Percentiles rank a stretch among this genome's conserved stretches.
Evolutionary conservation across 2,888 invertebrate genomes (phyloP).

Genomic region (Papilio demoleus): DNA sequence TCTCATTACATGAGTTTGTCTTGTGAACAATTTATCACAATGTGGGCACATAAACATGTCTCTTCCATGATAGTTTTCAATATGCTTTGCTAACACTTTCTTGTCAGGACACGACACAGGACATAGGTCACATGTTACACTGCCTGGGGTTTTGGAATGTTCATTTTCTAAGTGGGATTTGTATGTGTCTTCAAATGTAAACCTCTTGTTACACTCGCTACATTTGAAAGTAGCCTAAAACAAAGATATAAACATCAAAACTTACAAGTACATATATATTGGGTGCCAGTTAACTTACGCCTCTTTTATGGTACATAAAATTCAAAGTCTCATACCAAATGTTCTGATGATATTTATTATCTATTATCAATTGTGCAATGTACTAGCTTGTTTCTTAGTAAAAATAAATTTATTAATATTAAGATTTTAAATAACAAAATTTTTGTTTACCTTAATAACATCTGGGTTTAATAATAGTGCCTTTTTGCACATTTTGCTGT

Average conservation of each 20-base stretch:
- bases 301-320: too few relatives aligned
- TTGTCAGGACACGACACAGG: slow-evolving; percentile 86
- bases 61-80: slow-evolving; percentile 84
- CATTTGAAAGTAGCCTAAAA: slow-evolving; percentile 63
- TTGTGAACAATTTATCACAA: slow-evolving; percentile 88
- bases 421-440: neutral
- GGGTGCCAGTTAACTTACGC: slow-evolving; percentile 32
- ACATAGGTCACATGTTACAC: slow-evolving; percentile 87
- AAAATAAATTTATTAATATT: neutral
- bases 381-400: neutral
- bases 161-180: slow-evolving; percentile 87
- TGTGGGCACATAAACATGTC: slow-evolving; percentile 84
- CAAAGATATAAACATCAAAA: slow-evolving; percentile 17
- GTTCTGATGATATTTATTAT: neutral
- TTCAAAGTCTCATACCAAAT: too few relatives aligned
- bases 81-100: slow-evolving; percentile 85
- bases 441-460: slow-evolving; percentile 35
- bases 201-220: slow-evolving; percentile 87
- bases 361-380: neutral
- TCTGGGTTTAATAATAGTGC: slow-evolving; percentile 26
- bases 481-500: slow-evolving; percentile 39
- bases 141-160: slow-evolving; percentile 85
- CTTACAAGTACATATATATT: neutral
- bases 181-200: slow-evolving; percentile 86
- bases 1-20: slow-evolving; percentile 89